These are phyloP conservation scores for Sibirionetta formosa DNA, from an alignment of 2,797 vertebrate genomes.

Conservation along the genomic window DNA sequence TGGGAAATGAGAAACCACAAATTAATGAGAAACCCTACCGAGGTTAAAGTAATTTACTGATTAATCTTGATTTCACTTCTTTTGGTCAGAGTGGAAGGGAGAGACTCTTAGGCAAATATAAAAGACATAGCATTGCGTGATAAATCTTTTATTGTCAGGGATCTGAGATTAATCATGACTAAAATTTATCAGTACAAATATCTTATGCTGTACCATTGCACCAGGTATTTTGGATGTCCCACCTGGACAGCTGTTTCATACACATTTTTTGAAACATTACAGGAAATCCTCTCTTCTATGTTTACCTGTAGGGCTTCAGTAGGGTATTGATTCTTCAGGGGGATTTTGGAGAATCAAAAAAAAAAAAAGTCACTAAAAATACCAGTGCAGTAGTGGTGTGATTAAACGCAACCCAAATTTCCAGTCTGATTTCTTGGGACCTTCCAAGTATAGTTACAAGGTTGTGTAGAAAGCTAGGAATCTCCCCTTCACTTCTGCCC, in stretches of 20 bases:
- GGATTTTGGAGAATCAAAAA: not conserved
- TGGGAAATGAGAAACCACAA: conserved; percentile 61
- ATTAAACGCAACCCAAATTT: conserved; percentile 13
- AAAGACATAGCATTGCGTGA: not conserved
- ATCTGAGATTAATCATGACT: conserved; percentile 23
- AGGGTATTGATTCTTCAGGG: not conserved
- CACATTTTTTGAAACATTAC: not conserved
- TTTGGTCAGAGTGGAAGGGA: conserved; percentile 2
- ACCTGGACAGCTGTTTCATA: not conserved
- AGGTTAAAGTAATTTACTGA: conserved; percentile 56
- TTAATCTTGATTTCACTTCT: conserved; percentile 59
- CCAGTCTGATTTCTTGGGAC: not conserved
- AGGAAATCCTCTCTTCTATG: not conserved
- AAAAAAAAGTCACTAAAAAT: conserved; percentile 20
- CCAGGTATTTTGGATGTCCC: not conserved
- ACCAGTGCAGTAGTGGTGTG: not conserved
- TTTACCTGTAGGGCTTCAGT: not conserved
- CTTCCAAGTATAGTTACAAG: not conserved
- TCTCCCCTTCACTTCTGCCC: conserved; percentile 7
- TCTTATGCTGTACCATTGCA: not conserved
- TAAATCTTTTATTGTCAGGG: conserved; percentile 28
- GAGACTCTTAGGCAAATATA: not conserved
- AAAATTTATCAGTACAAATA: not conserved
- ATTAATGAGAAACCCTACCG: conserved; percentile 18
- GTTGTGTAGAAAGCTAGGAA: conserved; percentile 48